Evolutionary conservation across 1,140 invertebrate genomes (phyloP), one percentile per base, ranked within the genome.

Genomic region (Dolichoris vasculosae): DNA sequence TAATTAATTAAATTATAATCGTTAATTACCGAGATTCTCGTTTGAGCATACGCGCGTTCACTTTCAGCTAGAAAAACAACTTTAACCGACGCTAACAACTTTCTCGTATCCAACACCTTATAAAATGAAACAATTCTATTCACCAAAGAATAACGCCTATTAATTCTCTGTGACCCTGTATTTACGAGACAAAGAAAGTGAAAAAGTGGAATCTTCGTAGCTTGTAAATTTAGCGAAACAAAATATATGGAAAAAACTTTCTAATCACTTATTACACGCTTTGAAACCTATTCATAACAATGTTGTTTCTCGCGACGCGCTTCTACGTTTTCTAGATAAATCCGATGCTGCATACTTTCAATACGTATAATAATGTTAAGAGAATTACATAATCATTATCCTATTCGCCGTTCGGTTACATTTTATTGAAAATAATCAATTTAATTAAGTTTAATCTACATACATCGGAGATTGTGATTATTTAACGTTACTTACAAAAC

Each of bases 1-100:
- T 82, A 73, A 82, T 73, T 82, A 20, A 51, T 35, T 30, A 32
- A n/a, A 59, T 43, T 75, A 75, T 35, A 59, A 75, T 59, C 35
- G 32, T 20, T 71, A 82, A 71, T 82, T 82, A 73, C n/a, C 40
- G 8, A 15, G 4, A 26, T 63, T 35, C 46, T 48, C 11, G 23
- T 77, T 26, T 46, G 13, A 81, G 6, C n/a, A 20, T n/a, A 23
- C 55, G 35, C 17, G 32, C 64, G 46, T 81, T 81, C 30, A 64
- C 59, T 79, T 81, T 81, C 32, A 71, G 9, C 26, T 40, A 43
- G 30, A 55, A 17, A 55, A 77, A 77, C 32, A 75, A 32, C 26
- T 6, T 20, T 6, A 73, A 7, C 0, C 0, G 0, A 17, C 69
- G 0, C n/a, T 8, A 17, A 30, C 15, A 69, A 43, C 69, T 73